These are phyloP conservation scores for Phrynosoma blainvillii DNA, from an alignment of 2,113 vertebrate genomes.

Conservation along the genomic window DNA sequence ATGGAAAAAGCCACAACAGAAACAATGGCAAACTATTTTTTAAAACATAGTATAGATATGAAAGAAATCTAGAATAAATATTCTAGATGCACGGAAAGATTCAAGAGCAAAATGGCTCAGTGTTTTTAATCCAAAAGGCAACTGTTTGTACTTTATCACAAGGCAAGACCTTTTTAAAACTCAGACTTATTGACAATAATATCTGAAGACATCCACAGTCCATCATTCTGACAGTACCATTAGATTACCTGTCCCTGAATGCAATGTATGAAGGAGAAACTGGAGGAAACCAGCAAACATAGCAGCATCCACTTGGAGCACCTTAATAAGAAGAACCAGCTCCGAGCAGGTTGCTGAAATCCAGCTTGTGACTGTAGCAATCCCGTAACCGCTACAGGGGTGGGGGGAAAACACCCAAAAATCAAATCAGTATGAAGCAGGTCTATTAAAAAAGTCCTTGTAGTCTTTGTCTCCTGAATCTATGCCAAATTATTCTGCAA, in stretches of 20 bases:
- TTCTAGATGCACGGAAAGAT: conserved; percentile 30
- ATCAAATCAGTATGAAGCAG: conserved; percentile 52
- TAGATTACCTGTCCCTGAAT: conserved; percentile 81
- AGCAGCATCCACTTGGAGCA: conserved; percentile 67
- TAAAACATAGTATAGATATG: background rate
- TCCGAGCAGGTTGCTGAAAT: conserved; percentile 65
- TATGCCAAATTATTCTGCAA: conserved; percentile 69
- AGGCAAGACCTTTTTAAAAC: conserved; percentile 24
- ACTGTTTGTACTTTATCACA: conserved; percentile 26
- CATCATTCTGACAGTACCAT: conserved; percentile 28
- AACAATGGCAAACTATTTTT: conserved; percentile 26
- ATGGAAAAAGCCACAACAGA: conserved; percentile 32
- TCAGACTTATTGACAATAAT: conserved; percentile 39
- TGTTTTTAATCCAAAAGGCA: conserved; percentile 43
- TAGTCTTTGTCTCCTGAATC: conserved; percentile 62
- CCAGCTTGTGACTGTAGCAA: conserved; percentile 61
- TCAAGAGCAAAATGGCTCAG: conserved; percentile 58
- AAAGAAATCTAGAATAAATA: conserved; percentile 1
- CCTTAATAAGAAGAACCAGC: conserved; percentile 69
- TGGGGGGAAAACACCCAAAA: conserved; percentile 36
- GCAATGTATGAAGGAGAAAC: conserved; percentile 74
- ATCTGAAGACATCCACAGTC: conserved; percentile 43
- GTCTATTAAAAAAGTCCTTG: conserved; percentile 47
- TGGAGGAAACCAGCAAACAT: conserved; percentile 80
- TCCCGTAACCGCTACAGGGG: conserved; percentile 45